Conservation (phyloP, 2,797 vertebrate genomes). For the Botia kubotai region DNA sequence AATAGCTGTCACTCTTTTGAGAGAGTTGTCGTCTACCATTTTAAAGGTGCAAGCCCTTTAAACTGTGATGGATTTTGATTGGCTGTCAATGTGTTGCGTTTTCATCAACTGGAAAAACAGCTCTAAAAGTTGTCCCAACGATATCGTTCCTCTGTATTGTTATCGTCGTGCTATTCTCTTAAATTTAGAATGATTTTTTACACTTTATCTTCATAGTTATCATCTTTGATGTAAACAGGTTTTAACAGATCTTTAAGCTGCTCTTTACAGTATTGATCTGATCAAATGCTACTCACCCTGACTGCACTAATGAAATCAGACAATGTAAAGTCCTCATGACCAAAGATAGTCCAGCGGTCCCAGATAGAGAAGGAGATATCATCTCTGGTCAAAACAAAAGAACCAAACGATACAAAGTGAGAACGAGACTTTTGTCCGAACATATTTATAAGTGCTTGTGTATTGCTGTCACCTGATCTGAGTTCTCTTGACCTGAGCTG, state of each 20-base stretch:
- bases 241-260: background rate
- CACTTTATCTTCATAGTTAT: no score
- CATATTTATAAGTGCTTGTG: background rate
- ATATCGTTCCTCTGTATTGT: no score
- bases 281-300: slow-evolving; percentile 81
- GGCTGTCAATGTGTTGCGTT: no score
- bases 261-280: background rate
- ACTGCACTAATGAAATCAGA: slow-evolving; percentile 96
- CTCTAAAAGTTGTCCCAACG: no score
- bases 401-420: background rate
- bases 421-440: background rate
- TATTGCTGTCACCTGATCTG: slow-evolving; percentile 85
- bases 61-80: no score
- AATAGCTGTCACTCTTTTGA: no score
- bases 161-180: no score
- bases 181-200: no score
- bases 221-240: background rate
- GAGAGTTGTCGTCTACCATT: no score
- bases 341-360: slow-evolving; percentile 94
- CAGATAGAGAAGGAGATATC: slow-evolving; percentile 96
- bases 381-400: slow-evolving; percentile 77
- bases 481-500: slow-evolving; percentile 87
- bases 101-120: no score
- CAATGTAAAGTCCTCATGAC: slow-evolving; percentile 95
- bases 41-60: no score